Base-by-base conservation (phyloP, 2,113 vertebrate genomes). In the Pachypanchax playfairii region DNA sequence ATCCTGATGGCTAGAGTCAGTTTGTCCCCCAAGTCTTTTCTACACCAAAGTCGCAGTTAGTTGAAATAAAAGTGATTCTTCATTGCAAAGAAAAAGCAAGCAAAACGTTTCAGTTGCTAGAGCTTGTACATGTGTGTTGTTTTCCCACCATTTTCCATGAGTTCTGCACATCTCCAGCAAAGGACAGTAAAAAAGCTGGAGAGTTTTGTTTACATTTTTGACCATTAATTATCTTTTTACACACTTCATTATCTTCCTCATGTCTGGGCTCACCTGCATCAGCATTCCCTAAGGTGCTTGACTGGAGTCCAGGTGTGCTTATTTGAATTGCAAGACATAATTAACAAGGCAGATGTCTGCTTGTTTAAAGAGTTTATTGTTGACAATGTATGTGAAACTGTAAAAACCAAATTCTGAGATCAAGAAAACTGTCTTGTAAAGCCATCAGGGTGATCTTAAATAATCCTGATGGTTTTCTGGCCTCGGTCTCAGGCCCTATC, bases 301-400 rank as follows among this genome's bases (percentile, higher is more conserved):
- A 15, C 18, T 53, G 50, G 50, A 53, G 20, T 33, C 29, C 29
- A 51, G 49, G 20, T 51, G 49, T 51, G 49, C 31, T n/a, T 24
- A 8, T 12, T 14, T 53, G 31, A 36, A 36, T 51, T 7, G 13
- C 12, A 22, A 2, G 18, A 20, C 28, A 33, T 33, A 22, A 22
- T 36, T 53, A 36, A 36, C 4, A 36, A 22, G 13, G 12, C 9
- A 11, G 8, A 20, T 3, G 7, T 24, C 18, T 36, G 31, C 22
- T 12, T 24, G 18, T 53, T 9, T 33, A 33, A n/a, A 51, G n/a
- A n/a, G 5, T 29, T 33, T 3, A 33, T 29, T 12, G n/a, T 29
- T 51, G n/a, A 33, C 33, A 4, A 29, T 51, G 28, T 20, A 18
- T 33, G 49, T 33, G 10, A 11, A 2, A 50, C 4, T 11, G 3